Evolutionary conservation across 2,888 invertebrate species (phyloP).

Genomic region (Tetropium fuscum): DNA sequence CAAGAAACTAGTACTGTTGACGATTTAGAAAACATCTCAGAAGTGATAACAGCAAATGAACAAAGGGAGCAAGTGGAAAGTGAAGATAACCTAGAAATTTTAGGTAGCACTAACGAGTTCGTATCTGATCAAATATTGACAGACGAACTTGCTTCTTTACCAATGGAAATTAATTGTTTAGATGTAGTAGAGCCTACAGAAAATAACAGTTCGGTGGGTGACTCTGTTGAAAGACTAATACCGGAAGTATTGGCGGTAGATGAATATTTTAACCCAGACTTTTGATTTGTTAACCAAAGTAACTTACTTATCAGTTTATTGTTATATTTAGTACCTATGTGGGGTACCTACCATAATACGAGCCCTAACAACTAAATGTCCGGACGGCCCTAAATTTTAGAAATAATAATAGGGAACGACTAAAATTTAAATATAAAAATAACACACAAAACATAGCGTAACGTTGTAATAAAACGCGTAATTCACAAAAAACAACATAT

Average conservation of each 20-base stretch:
- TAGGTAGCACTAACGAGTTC: not conserved
- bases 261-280: conserved; percentile 14
- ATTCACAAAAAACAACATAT: no score
- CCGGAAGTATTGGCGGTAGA: conserved; percentile 1
- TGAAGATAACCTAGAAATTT: no score
- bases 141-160: conserved; percentile 1
- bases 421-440: no score
- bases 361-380: no score
- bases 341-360: not conserved
- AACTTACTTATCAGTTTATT: not conserved
- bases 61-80: conserved; percentile 13
- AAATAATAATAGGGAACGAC: no score
- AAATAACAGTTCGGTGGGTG: not conserved
- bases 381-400: no score
- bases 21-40: not conserved
- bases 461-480: no score
- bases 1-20: not conserved
- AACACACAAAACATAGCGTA: no score
- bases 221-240: not conserved
- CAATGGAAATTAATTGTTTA: not conserved
- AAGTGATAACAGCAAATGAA: conserved; percentile 16
- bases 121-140: not conserved
- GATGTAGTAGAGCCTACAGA: not conserved
- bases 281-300: not conserved
- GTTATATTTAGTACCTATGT: not conserved